Conservation (phyloP, 1,140 invertebrate species). For the Drosophila asahinai region DNA sequence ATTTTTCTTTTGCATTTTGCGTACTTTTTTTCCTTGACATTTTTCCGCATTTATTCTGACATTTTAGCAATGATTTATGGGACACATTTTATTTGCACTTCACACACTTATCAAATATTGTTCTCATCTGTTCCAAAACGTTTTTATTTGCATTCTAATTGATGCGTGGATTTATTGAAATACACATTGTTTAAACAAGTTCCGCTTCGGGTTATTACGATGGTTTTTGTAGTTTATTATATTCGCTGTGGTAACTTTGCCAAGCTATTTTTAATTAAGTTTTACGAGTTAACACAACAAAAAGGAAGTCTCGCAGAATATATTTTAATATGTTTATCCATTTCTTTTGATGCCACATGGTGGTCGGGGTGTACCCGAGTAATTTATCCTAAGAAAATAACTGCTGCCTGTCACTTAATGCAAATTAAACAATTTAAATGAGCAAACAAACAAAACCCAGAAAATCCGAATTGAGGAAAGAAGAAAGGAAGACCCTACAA, state of each 20-base stretch:
- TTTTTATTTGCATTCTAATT: slow-evolving; percentile 40
- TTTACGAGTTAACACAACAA: slow-evolving; percentile 12
- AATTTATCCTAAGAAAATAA: slow-evolving; percentile 37
- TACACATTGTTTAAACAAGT: neutral
- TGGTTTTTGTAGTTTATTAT: neutral
- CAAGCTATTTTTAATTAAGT: slow-evolving; percentile 22
- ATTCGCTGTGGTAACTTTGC: neutral
- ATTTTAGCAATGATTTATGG: slow-evolving; percentile 55
- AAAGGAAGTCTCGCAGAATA: neutral
- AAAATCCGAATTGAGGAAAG: slow-evolving; percentile 44
- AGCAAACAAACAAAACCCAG: slow-evolving; percentile 64
- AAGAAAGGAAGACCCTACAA: slow-evolving; percentile 38
- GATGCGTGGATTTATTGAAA: slow-evolving; percentile 12
- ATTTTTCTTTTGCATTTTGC: slow-evolving; percentile 16
- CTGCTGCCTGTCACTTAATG: slow-evolving; percentile 66
- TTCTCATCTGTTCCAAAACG: slow-evolving; percentile 26
- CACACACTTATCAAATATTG: slow-evolving; percentile 28
- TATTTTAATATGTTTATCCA: slow-evolving; percentile 7
- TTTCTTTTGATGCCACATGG: slow-evolving; percentile 28
- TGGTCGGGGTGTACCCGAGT: neutral
- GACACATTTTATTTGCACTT: slow-evolving; percentile 46
- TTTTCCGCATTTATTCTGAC: slow-evolving; percentile 35
- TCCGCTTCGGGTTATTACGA: neutral
- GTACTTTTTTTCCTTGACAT: slow-evolving; percentile 27
- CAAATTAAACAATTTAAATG: slow-evolving; percentile 81